phyloP scores from a whole-genome alignment of 1,140 invertebrate species.

The Lucilia cuprina region DNA sequence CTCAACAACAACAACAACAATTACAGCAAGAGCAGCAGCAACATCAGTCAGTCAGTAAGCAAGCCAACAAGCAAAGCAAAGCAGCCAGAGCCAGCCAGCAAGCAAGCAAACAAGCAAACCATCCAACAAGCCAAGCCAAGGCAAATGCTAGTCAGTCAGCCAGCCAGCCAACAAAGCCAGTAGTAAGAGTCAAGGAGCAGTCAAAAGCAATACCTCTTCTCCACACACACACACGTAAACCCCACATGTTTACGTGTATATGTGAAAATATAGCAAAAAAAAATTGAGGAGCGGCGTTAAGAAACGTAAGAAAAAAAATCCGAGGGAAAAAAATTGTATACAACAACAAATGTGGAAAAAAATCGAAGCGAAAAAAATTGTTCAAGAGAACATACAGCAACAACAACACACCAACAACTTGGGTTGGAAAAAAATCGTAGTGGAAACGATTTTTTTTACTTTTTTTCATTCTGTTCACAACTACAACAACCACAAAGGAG shows the following conservation, averaged over 20 bases:
- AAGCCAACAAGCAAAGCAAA: constrained; percentile 16
- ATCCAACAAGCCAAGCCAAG: constrained; percentile 40
- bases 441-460: background rate
- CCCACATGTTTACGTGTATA: background rate
- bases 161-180: constrained; percentile 46
- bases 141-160: background rate
- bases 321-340: background rate
- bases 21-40: background rate
- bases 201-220: constrained; percentile 28
- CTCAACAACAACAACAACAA: constrained; percentile 1
- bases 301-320: constrained; percentile 10
- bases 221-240: background rate
- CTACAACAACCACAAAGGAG: constrained; percentile 7
- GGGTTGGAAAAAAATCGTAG: background rate
- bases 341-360: constrained; percentile 14
- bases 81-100: constrained; percentile 37
- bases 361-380: constrained; percentile 11
- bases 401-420: background rate
- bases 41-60: constrained; percentile 2
- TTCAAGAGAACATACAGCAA: constrained; percentile 9
- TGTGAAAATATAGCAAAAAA: background rate
- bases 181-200: constrained; percentile 56
- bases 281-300: constrained; percentile 13
- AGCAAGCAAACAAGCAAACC: constrained; percentile 29
- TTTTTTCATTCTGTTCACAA: background rate